Evolutionary conservation across 2,797 vertebrate species (phyloP), one percentile per base, ranked within the genome.

Genomic region (Benthosema pterotum): DNA sequence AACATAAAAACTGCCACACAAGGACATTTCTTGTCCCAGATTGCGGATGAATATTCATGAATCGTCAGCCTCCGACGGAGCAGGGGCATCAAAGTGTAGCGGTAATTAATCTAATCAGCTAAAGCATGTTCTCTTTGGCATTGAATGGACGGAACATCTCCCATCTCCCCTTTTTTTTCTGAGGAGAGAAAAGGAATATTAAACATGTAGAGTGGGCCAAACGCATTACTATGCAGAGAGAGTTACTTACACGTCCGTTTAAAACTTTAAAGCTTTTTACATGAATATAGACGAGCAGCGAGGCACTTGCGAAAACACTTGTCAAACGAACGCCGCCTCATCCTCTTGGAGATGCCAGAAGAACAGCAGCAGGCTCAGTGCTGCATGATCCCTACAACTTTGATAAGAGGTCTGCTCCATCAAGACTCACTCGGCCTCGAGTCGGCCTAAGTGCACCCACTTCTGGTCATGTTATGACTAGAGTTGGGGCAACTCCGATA

Each of bases 201-300:
- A n/a, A n/a, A 58, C 28, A 60, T 64, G 8, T 5, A 38, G 32
- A 38, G 45, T 46, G 52, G 57, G 62, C 59, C 17, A 43, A 48
- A 42, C 60, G 76, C 72, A 72, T 80, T 67, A 82, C 64, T 67
- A 77, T 70, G 63, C 63, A 45, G 16, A 60, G 18, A 60, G 57
- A n/a, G n/a, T n/a, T n/a, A n/a, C n/a, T 88, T 88, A 82, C 78
- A 80, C n/a, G n/a, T 81, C 57, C 82, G 82, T 81, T 71, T 80
- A 69, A 75, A 83, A 84, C 72, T 72, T 87, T 78, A 77, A 85
- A 79, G 65, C 65, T 43, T 78, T 79, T 67, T 3, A 60, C 60
- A 86, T 87, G 74, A 85, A 89, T 87, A 80, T 69, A 68, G 63
- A 89, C 86, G 69, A 82, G 62, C 61, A 81, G n/a, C n/a, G n/a